Base-by-base conservation (phyloP, 2,888 invertebrate genomes). In the Napeogenes inachia region DNA sequence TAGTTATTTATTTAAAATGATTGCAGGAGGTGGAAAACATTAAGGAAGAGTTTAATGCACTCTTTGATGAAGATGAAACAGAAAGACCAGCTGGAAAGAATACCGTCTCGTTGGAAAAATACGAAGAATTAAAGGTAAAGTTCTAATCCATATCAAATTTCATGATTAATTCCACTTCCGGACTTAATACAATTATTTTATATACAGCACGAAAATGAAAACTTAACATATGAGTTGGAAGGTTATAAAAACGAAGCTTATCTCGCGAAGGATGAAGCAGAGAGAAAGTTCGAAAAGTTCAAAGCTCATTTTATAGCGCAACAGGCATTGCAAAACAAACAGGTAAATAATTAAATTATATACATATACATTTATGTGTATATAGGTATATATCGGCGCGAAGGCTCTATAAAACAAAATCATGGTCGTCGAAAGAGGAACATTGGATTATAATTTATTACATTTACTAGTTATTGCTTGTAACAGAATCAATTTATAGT, bases 231-330 rank as follows among this genome's bases (percentile, higher is more conserved):
- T 79, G 96, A 97, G 82, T 85, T 98, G 74, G 98, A 98, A 81
- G 97, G 97, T 0, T 97, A 96, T 80, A 97, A 96, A 83, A 97
- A 97, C 82, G 98, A 98, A 89, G 95, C 97, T 55, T 95, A 96
- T 72, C 88, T 97, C 45, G 92, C 97, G 2, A 95, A 96, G 76
- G 93, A 94, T 54, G 97, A 97, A 77, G 92, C 94, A 21, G 94
- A 94, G 79, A 91, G 93, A 50, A 95, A 95, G 71, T 91, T 95
- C 56, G 95, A 88, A 71, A 87, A 95, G 61, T 93, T 94, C 63
- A 96, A 96, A 77, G 96, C 96, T 21, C 95, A 96, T 71, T 97
- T 97, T 85, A 93, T 97, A 13, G 87, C 87, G 3, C 79, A 83
- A 61, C 86, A 87, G 61, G 86, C 87, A 0, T 67, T 87, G 61